phyloP scores from a whole-genome alignment of 2,797 vertebrate genomes.

The Leptoclinus maculatus region DNA sequence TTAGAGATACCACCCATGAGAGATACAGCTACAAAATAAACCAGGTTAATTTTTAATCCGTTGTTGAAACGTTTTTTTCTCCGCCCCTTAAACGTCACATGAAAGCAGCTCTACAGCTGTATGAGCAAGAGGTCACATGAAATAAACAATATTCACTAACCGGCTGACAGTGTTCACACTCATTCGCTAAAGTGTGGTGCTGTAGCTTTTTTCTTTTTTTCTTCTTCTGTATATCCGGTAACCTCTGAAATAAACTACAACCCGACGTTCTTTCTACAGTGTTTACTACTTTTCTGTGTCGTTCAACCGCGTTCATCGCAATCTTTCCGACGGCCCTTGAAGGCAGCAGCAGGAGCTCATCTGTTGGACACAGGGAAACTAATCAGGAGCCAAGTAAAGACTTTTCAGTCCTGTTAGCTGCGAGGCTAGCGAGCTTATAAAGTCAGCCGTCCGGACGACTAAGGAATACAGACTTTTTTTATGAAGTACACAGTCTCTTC shows the following conservation, averaged over 20 bases:
- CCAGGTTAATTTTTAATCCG: neutral
- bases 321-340: conserved; percentile 44
- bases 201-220: neutral
- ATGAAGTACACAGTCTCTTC: neutral
- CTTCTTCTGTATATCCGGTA: too few relatives aligned
- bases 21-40: neutral
- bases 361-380: conserved; percentile 81
- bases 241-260: neutral
- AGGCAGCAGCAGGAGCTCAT: conserved; percentile 77
- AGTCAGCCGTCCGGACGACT: conserved; percentile 44
- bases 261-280: neutral
- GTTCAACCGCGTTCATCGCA: accelerated
- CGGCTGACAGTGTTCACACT: neutral
- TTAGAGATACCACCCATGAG: neutral
- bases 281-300: neutral
- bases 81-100: conserved; percentile 58
- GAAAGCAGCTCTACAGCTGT: conserved; percentile 34
- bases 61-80: neutral
- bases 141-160: neutral
- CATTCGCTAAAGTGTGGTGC: neutral
- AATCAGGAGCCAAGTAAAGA: conserved; percentile 76
- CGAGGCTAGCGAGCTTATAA: conserved; percentile 43
- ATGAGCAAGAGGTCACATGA: neutral
- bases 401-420: conserved; percentile 69
- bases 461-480: conserved; percentile 7